These are phyloP conservation scores for Gari tellinella DNA, from an alignment of 2,888 invertebrate species.

Conservation along the genomic window DNA sequence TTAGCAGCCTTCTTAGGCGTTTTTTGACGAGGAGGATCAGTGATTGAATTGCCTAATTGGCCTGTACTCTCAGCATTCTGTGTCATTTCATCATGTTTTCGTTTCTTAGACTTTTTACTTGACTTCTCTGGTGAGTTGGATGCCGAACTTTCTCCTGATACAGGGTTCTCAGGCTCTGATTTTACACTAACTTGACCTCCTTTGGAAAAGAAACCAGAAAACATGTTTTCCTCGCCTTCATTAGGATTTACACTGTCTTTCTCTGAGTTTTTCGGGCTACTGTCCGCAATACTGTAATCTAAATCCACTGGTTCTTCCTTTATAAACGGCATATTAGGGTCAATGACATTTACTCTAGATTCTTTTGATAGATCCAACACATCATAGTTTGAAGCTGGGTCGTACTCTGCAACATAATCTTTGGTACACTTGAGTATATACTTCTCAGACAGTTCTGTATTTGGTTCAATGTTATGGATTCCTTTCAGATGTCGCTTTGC, in stretches of 20 bases:
- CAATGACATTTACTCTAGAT: background rate
- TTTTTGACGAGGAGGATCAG: too few relatives aligned
- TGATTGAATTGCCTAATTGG: too few relatives aligned
- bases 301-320: background rate
- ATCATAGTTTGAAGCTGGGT: constrained; percentile 12
- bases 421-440: constrained; percentile 42
- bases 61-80: too few relatives aligned
- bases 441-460: constrained; percentile 33
- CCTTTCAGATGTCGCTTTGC: constrained; percentile 52
- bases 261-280: constrained; percentile 1
- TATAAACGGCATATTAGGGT: too few relatives aligned
- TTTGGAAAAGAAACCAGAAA: too few relatives aligned
- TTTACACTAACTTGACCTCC: too few relatives aligned
- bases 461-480: constrained; percentile 55
- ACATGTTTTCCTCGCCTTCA: background rate
- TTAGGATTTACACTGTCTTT: constrained; percentile 9
- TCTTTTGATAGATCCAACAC: constrained; percentile 11
- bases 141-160: background rate
- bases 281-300: constrained; percentile 3
- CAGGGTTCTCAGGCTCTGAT: too few relatives aligned
- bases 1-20: constrained; percentile 9
- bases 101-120: too few relatives aligned
- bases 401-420: constrained; percentile 24
- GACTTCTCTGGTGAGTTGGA: background rate
- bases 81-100: too few relatives aligned